These are phyloP conservation scores for Grus americana DNA, from an alignment of 2,113 vertebrate species.

Conservation along the genomic window DNA sequence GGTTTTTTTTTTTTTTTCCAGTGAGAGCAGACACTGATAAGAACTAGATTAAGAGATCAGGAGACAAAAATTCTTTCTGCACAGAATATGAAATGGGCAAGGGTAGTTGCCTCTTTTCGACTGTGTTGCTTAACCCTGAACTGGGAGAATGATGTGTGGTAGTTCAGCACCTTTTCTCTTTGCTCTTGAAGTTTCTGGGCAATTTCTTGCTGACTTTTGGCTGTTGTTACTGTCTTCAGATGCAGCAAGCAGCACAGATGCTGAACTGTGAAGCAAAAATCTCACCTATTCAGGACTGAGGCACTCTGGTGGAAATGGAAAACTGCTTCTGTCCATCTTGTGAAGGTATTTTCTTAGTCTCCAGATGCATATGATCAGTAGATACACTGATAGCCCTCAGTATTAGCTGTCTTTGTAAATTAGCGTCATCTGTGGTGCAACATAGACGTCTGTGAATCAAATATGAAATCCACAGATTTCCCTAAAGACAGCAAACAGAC, in stretches of 20 bases:
- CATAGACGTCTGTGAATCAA: neutral
- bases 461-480: neutral
- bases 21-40: neutral
- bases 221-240: neutral
- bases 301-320: neutral
- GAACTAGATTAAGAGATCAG: neutral
- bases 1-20: neutral
- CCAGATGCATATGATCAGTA: neutral
- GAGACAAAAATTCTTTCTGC: neutral
- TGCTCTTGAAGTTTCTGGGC: neutral
- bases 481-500: neutral
- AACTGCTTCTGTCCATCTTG: neutral
- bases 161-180: neutral
- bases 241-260: neutral
- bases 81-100: neutral
- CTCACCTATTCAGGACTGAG: neutral
- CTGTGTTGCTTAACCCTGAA: neutral
- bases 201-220: neutral
- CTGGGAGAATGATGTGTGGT: rapidly evolving
- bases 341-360: neutral
- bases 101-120: neutral
- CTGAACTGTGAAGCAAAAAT: neutral
- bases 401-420: neutral
- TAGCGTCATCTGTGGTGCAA: neutral
- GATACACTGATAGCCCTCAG: neutral